Evolutionary conservation across 2,888 invertebrate genomes (phyloP).

Genomic region (Dascillus cervinus): DNA sequence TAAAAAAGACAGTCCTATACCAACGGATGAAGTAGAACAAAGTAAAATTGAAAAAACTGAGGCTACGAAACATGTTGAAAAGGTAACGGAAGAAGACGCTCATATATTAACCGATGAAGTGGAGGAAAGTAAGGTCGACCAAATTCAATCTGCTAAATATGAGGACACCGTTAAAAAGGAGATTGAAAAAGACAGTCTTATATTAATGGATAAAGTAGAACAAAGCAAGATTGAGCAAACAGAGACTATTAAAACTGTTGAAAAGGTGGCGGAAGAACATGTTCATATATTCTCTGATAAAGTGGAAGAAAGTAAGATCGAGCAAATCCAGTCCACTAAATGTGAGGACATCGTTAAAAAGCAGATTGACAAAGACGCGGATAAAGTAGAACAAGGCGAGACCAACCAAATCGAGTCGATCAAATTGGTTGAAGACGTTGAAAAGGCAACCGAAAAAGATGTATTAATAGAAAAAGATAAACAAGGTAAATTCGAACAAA

Average conservation of each 20-base stretch:
- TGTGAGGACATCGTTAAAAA: slow-evolving; percentile 10
- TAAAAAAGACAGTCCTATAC: neutral
- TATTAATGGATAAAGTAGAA: neutral
- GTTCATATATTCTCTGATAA: neutral
- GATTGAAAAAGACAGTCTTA: slow-evolving; percentile 5
- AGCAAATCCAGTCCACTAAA: slow-evolving; percentile 6
- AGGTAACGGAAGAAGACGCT: neutral
- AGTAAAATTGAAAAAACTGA: neutral
- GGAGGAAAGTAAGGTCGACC: too few relatives aligned
- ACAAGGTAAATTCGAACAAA: too few relatives aligned
- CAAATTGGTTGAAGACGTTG: neutral
- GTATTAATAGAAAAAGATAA: neutral
- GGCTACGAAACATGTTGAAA: neutral
- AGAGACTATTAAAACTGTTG: neutral
- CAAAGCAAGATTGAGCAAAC: neutral
- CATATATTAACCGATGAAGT: neutral
- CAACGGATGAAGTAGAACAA: neutral
- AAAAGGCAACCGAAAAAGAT: neutral
- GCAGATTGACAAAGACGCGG: slow-evolving; percentile 6
- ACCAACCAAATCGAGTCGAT: neutral
- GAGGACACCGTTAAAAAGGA: slow-evolving; percentile 10
- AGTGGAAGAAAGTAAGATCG: too few relatives aligned
- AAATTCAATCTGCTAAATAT: slow-evolving; percentile 6
- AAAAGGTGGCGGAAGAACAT: neutral
- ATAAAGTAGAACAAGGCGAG: neutral